phyloP scores from a whole-genome alignment of 2,888 invertebrate species.

The Prosopocoilus inquinatus region DNA sequence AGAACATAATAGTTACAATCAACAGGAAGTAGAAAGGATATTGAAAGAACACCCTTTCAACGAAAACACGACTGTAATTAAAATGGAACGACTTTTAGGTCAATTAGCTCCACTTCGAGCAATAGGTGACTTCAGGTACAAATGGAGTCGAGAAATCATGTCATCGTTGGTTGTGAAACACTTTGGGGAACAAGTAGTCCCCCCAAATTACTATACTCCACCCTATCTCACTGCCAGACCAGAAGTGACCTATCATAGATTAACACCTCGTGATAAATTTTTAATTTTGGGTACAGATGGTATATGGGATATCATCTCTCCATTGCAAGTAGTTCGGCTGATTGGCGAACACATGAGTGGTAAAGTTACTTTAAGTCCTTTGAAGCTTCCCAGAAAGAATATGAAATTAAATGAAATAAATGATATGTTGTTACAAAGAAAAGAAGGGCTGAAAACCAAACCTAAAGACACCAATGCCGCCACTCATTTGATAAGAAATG shows the following conservation, averaged over 20 bases:
- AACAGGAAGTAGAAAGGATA: constrained; percentile 80
- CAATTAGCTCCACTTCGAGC: constrained; percentile 92
- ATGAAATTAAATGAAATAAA: constrained; percentile 74
- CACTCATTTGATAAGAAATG: constrained; percentile 92
- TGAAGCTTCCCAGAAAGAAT: constrained; percentile 69
- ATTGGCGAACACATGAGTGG: constrained; percentile 94
- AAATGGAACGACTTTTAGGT: constrained; percentile 85
- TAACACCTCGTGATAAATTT: constrained; percentile 84
- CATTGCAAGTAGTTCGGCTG: constrained; percentile 69
- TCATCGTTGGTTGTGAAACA: constrained; percentile 66
- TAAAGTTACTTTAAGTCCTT: constrained; percentile 80
- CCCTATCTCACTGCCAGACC: constrained; percentile 92
- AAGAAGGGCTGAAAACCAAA: constrained; percentile 80
- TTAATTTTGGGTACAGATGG: constrained; percentile 93
- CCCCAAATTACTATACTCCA: constrained; percentile 87
- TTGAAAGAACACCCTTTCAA: constrained; percentile 80
- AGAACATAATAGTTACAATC: constrained; percentile 90
- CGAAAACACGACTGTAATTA: constrained; percentile 80
- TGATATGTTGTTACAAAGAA: constrained; percentile 69
- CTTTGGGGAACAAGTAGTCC: constrained; percentile 70
- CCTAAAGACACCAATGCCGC: constrained; percentile 92
- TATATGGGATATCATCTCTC: constrained; percentile 87
- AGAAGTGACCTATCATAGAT: constrained; percentile 75
- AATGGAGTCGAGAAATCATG: constrained; percentile 78
- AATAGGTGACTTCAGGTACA: constrained; percentile 88